phyloP scores from a whole-genome alignment of 2,888 invertebrate species.

The Andrena bicolor region DNA sequence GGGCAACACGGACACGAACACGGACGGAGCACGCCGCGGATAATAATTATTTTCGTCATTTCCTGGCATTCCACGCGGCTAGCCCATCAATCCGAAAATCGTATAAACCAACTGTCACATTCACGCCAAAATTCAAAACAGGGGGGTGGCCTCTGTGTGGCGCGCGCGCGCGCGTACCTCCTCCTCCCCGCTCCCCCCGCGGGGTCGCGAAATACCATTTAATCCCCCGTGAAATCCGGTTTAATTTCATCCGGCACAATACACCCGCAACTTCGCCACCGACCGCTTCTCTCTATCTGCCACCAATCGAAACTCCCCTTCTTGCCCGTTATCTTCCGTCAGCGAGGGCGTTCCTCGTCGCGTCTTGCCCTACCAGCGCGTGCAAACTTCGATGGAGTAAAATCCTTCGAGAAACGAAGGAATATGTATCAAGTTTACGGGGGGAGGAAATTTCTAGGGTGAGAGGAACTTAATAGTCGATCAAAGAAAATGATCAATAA shows the following conservation, averaged over 20 bases:
- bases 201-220: conserved; percentile 74
- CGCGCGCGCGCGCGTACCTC: background rate
- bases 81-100: conserved; percentile 80
- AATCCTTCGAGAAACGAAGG: background rate
- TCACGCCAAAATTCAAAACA: conserved; percentile 78
- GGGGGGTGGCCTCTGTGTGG: conserved; percentile 31
- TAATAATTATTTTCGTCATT: conserved; percentile 82
- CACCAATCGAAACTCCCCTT: conserved; percentile 29
- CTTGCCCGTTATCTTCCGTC: background rate
- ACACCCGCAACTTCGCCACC: conserved; percentile 57
- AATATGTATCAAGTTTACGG: background rate
- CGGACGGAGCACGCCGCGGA: conserved; percentile 67
- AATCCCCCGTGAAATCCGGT: conserved; percentile 76
- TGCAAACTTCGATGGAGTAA: background rate
- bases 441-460: background rate
- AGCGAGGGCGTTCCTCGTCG: background rate
- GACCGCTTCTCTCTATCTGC: conserved; percentile 12
- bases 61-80: conserved; percentile 78
- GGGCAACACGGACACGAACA: conserved; percentile 34
- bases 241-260: conserved; percentile 72
- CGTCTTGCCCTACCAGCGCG: background rate
- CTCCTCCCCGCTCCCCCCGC: conserved; percentile 60
- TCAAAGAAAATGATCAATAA: background rate
- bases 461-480: background rate
- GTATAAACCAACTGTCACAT: conserved; percentile 80